phyloP scores from a whole-genome alignment of 2,888 invertebrate genomes.

The Escarpia spicata region DNA sequence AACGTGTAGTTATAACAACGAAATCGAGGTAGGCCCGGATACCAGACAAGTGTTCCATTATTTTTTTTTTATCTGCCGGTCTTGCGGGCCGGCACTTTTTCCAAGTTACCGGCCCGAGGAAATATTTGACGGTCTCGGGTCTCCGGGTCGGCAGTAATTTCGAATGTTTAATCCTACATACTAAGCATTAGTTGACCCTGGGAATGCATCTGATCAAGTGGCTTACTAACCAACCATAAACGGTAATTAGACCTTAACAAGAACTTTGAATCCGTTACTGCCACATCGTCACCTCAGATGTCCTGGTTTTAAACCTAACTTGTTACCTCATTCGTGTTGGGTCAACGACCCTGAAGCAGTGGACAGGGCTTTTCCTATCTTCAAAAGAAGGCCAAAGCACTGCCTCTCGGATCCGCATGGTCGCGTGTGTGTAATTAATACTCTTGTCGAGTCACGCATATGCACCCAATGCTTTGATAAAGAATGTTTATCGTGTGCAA shows the following conservation, averaged over 20 bases:
- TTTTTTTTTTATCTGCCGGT: too few relatives aligned
- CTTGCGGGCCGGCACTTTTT: too few relatives aligned
- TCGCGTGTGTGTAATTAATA: conserved; percentile 13
- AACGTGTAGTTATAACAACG: too few relatives aligned
- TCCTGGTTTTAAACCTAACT: neutral
- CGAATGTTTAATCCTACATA: neutral
- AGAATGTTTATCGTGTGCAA: conserved; percentile 1
- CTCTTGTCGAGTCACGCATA: neutral
- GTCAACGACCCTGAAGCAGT: neutral
- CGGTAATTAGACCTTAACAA: neutral
- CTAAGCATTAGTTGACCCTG: neutral
- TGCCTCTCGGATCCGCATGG: neutral
- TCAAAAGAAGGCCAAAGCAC: neutral
- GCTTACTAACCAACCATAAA: neutral
- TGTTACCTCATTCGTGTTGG: neutral
- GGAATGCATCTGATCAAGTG: neutral
- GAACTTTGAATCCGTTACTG: neutral
- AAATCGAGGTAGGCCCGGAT: too few relatives aligned
- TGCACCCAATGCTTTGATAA: neutral
- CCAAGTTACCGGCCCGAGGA: too few relatives aligned
- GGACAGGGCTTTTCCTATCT: neutral
- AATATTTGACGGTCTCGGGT: too few relatives aligned
- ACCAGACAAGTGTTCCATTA: too few relatives aligned
- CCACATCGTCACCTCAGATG: neutral
- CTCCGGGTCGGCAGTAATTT: too few relatives aligned